phyloP scores from a whole-genome alignment of 2,888 invertebrate genomes.

The Hypomecis atomaria region DNA sequence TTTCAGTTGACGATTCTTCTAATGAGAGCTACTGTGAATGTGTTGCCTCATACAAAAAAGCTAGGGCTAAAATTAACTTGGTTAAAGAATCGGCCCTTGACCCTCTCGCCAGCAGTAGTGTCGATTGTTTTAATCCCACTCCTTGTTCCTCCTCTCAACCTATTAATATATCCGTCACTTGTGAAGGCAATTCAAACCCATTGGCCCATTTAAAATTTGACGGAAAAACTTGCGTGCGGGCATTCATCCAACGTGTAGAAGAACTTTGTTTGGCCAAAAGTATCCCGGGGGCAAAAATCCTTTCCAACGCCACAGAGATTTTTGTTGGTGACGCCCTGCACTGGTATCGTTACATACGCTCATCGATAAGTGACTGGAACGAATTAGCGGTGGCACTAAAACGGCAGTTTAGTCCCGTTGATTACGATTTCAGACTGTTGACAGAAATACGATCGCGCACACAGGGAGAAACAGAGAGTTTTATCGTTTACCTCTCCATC shows the following conservation, averaged over 20 bases:
- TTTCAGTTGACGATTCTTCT: no score
- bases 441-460: conserved; percentile 39
- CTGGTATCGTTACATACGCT: conserved; percentile 37
- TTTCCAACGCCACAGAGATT: conserved; percentile 25
- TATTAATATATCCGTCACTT: conserved; percentile 9
- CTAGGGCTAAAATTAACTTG: not conserved
- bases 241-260: conserved; percentile 31
- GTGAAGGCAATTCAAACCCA: conserved; percentile 13
- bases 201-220: conserved; percentile 15
- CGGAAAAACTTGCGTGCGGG: conserved; percentile 35
- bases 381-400: conserved; percentile 22
- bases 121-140: not conserved
- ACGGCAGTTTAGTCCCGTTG: conserved; percentile 33
- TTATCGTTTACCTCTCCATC: no score
- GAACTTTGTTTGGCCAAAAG: conserved; percentile 21
- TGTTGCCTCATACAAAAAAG: conserved; percentile 2
- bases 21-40: not conserved
- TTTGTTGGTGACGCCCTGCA: conserved; percentile 36
- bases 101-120: not conserved
- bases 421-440: conserved; percentile 37
- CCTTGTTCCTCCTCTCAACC: not conserved
- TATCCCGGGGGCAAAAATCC: conserved; percentile 20
- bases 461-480: conserved; percentile 41
- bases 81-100: not conserved
- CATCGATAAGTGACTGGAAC: conserved; percentile 29